Evolutionary conservation across 2,888 invertebrate genomes (phyloP).

Genomic region (Odontocerum albicorne): DNA sequence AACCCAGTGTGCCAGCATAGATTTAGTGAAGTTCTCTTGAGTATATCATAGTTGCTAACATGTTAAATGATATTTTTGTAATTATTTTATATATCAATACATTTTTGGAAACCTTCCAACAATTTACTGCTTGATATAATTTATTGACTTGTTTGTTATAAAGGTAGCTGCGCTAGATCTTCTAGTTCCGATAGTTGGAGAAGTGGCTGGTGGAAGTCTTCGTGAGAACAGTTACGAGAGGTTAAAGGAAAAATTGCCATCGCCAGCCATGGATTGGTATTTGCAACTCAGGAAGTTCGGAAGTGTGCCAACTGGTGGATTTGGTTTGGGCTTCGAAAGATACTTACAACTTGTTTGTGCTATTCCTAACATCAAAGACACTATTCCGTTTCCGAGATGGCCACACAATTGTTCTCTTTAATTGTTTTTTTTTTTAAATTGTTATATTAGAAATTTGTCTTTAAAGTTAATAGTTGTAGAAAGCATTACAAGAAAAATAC

Average conservation of each 20-base stretch:
- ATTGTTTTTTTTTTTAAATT: too few relatives aligned
- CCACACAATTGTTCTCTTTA: conserved; percentile 81
- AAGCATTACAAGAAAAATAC: conserved; percentile 2
- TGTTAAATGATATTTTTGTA: too few relatives aligned
- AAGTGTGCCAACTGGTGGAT: conserved; percentile 89
- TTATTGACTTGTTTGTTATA: conserved; percentile 1
- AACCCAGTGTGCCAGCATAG: too few relatives aligned
- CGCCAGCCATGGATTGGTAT: conserved; percentile 76
- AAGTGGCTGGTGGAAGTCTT: conserved; percentile 93
- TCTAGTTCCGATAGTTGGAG: conserved; percentile 86
- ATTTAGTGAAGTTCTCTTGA: too few relatives aligned
- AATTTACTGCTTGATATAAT: too few relatives aligned
- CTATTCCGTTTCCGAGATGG: conserved; percentile 93
- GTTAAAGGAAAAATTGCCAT: conserved; percentile 65
- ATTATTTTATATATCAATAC: too few relatives aligned
- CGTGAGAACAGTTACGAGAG: conserved; percentile 77
- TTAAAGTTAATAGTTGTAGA: too few relatives aligned
- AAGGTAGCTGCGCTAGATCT: conserved; percentile 85
- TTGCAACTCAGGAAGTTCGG: conserved; percentile 87
- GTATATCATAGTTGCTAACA: too few relatives aligned
- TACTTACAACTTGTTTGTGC: conserved; percentile 81
- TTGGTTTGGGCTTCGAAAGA: conserved; percentile 95
- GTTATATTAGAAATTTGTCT: too few relatives aligned
- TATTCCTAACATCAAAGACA: conserved; percentile 89
- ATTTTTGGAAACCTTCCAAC: too few relatives aligned